Conservation (phyloP, 2,888 invertebrate species). For the Polietes domitor region DNA sequence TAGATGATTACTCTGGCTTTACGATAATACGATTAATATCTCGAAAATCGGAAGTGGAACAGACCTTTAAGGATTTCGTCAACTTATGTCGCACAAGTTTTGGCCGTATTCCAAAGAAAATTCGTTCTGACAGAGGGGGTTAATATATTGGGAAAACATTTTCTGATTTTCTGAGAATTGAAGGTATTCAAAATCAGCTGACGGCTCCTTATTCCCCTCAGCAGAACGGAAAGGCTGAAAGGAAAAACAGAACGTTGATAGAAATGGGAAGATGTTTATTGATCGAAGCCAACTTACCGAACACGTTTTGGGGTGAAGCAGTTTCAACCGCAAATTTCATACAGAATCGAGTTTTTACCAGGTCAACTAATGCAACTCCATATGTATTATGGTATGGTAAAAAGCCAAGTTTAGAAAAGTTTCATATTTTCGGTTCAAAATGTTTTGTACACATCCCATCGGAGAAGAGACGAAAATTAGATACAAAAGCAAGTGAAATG, state of each 20-base stretch:
- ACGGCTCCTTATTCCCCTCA: background rate
- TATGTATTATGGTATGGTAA: conserved; percentile 59
- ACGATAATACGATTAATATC: conserved; percentile 67
- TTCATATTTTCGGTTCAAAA: conserved; percentile 61
- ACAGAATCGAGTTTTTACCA: conserved; percentile 55
- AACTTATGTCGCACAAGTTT: conserved; percentile 53
- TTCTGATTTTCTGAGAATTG: conserved; percentile 17
- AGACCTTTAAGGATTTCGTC: conserved; percentile 49
- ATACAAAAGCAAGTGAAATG: conserved; percentile 59
- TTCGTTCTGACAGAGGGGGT: conserved; percentile 52
- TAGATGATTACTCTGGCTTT: conserved; percentile 73
- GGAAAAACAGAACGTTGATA: conserved; percentile 25
- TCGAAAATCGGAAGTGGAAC: conserved; percentile 52
- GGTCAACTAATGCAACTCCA: conserved; percentile 60
- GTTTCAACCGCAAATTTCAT: conserved; percentile 60
- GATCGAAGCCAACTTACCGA: conserved; percentile 34
- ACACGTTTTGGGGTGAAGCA: conserved; percentile 21
- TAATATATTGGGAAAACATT: conserved; percentile 35
- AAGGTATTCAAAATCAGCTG: conserved; percentile 1
- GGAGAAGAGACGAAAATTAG: conserved; percentile 65
- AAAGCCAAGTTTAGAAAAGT: conserved; percentile 55
- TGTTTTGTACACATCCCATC: conserved; percentile 65
- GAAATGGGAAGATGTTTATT: conserved; percentile 20
- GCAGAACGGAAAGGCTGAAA: conserved; percentile 40
- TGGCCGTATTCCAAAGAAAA: conserved; percentile 32